Conservation (phyloP, 2,888 invertebrate species). For the Meta bourneti region DNA sequence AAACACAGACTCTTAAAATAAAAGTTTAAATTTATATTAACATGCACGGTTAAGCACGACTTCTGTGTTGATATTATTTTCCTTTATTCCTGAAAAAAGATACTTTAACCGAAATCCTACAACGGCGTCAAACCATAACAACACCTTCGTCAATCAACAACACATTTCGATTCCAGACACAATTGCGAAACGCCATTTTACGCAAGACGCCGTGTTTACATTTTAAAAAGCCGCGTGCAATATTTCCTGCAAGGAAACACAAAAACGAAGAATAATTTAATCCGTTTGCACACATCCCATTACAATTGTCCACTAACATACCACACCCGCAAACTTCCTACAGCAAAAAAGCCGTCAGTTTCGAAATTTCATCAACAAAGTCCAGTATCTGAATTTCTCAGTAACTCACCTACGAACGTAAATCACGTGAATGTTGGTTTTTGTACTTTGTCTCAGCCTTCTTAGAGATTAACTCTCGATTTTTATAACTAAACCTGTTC, state of each 20-base stretch:
- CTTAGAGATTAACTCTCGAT: conserved; percentile 22
- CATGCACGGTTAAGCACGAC: no score
- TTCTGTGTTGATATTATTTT: no score
- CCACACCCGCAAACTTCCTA: neutral
- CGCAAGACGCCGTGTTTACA: neutral
- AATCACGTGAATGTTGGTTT: neutral
- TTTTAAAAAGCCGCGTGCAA: neutral
- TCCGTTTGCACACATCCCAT: neutral
- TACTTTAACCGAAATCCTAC: no score
- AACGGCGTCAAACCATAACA: no score
- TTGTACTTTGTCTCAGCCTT: conserved; percentile 10
- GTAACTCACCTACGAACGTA: conserved; percentile 17
- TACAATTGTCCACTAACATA: neutral
- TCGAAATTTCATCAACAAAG: neutral
- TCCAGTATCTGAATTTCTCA: neutral
- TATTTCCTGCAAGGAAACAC: neutral
- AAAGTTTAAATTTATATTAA: no score
- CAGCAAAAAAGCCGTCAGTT: neutral
- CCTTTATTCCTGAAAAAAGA: no score
- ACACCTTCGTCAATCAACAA: no score
- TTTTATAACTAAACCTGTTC: conserved; percentile 31
- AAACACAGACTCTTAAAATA: no score
- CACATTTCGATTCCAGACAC: no score
- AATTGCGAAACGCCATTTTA: no score
- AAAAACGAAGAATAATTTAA: neutral